Evolutionary conservation across 2,888 invertebrate species (phyloP).

Genomic region (Hecatera dysodea): DNA sequence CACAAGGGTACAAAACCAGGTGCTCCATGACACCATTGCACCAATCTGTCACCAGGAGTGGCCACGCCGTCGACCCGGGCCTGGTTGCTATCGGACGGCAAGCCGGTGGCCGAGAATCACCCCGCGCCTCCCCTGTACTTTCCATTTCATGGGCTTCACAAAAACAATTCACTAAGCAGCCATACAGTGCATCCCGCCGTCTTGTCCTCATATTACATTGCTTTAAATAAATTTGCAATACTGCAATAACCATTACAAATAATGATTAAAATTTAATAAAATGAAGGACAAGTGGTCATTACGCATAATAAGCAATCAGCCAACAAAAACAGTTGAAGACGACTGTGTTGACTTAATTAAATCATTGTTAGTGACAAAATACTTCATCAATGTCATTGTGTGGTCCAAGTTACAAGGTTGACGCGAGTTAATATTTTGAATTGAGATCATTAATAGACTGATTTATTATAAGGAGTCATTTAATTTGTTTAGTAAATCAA

Average conservation of each 20-base stretch:
- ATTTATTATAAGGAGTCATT: background rate
- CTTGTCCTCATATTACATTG: background rate
- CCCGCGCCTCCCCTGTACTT: too few relatives aligned
- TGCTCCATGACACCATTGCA: too few relatives aligned
- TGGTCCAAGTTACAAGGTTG: constrained; percentile 48
- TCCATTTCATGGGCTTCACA: too few relatives aligned
- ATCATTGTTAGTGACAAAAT: constrained; percentile 72
- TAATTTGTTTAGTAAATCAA: background rate
- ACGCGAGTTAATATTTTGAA: constrained; percentile 6
- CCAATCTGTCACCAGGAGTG: too few relatives aligned
- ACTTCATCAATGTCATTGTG: constrained; percentile 62
- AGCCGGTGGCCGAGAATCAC: too few relatives aligned
- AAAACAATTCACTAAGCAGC: background rate
- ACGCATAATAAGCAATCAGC: constrained; percentile 63
- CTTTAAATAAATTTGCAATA: constrained; percentile 26
- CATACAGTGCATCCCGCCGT: too few relatives aligned
- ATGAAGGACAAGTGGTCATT: constrained; percentile 52
- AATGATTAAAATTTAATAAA: constrained; percentile 43
- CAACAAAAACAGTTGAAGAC: constrained; percentile 58
- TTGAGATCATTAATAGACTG: constrained; percentile 5
- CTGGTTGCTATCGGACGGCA: too few relatives aligned
- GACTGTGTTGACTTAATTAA: constrained; percentile 71
- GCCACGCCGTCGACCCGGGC: too few relatives aligned
- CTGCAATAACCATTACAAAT: constrained; percentile 19
- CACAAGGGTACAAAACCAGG: too few relatives aligned